phyloP scores from a whole-genome alignment of 2,797 vertebrate genomes.

The Gouania willdenowi region DNA sequence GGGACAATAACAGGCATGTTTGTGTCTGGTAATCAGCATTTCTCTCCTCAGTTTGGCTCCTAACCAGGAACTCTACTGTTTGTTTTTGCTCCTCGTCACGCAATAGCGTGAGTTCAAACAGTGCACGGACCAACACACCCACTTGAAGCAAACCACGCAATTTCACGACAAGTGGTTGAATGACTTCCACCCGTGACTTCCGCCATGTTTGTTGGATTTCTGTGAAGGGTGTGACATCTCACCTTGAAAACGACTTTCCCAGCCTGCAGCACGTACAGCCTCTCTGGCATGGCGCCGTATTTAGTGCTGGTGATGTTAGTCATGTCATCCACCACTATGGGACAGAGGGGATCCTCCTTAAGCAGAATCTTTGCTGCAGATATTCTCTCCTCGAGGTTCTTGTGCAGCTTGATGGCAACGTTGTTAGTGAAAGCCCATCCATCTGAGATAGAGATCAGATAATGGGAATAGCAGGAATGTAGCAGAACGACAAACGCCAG shows the following conservation, averaged over 20 bases:
- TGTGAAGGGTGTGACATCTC: too few relatives aligned
- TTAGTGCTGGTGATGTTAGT: conserved; percentile 72
- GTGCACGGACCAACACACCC: not conserved
- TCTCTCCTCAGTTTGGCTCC: not conserved
- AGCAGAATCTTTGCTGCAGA: conserved; percentile 80
- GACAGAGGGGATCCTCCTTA: conserved; percentile 79
- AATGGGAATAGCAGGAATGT: not conserved
- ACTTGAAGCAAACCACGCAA: not conserved
- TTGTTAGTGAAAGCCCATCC: conserved; percentile 93
- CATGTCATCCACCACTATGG: conserved; percentile 87
- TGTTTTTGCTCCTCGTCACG: conserved; percentile 1
- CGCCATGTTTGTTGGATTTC: too few relatives aligned
- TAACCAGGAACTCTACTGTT: conserved; percentile 3
- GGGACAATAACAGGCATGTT: not conserved
- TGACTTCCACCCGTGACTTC: not conserved
- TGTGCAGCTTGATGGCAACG: conserved; percentile 81
- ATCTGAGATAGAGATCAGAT: conserved; percentile 64
- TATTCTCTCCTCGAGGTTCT: conserved; percentile 80
- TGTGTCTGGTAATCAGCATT: not conserved
- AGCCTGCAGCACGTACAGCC: conserved; percentile 84
- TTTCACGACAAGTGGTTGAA: not conserved
- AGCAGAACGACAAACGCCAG: not conserved
- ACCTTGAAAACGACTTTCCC: conserved; percentile 89
- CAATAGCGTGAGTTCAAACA: not conserved
- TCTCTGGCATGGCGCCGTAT: conserved; percentile 87